Evolutionary conservation across 2,888 invertebrate genomes (phyloP).

Genomic region (Copidosoma aretas): DNA sequence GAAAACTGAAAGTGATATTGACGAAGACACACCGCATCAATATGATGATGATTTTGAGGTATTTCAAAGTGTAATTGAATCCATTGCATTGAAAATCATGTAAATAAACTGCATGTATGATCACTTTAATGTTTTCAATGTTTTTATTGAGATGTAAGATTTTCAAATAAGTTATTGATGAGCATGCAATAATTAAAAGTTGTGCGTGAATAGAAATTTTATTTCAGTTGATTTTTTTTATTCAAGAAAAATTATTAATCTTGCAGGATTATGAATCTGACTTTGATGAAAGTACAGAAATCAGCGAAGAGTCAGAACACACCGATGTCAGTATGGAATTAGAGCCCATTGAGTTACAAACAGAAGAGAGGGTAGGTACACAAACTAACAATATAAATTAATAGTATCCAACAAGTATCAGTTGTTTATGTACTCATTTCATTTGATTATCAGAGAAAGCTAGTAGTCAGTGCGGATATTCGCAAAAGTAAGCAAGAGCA

Average conservation of each 20-base stretch:
- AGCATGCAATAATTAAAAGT: too few species aligned
- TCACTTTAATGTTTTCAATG: too few species aligned
- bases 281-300: slow-evolving; percentile 61
- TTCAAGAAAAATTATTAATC: slow-evolving; percentile 12
- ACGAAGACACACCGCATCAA: slow-evolving; percentile 43
- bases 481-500: slow-evolving; percentile 54
- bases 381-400: too few species aligned
- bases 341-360: slow-evolving; percentile 53
- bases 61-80: slow-evolving; percentile 31
- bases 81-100: too few species aligned
- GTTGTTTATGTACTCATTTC: slow-evolving; percentile 14
- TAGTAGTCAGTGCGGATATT: slow-evolving; percentile 25
- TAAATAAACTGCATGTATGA: too few species aligned
- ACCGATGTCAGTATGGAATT: slow-evolving; percentile 41
- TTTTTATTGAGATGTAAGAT: too few species aligned
- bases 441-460: slow-evolving; percentile 22
- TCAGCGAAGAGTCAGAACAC: slow-evolving; percentile 52
- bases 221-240: too few species aligned
- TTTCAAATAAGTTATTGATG: too few species aligned
- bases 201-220: too few species aligned
- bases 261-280: slow-evolving; percentile 65
- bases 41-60: slow-evolving; percentile 65
- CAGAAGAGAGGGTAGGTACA: slow-evolving; percentile 48
- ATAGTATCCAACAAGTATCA: not conserved
- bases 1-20: slow-evolving; percentile 4